Evolutionary conservation across 1,140 invertebrate genomes (phyloP).

Genomic region (Tetragonula clypearis): DNA sequence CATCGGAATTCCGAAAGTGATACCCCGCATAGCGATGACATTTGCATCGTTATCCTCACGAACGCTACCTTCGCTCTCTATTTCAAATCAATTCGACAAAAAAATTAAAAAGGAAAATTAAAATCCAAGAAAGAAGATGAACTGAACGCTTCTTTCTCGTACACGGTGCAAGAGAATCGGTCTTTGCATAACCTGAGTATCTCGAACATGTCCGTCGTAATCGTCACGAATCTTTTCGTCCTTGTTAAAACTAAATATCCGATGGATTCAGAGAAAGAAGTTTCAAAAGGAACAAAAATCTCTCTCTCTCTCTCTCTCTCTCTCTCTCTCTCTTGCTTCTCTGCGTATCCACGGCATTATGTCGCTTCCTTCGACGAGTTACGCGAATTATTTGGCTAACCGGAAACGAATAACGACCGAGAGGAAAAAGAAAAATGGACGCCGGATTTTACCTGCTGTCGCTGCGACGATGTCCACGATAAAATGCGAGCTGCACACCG

Average conservation of each 20-base stretch:
- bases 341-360: not conserved
- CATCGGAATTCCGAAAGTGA: constrained; percentile 50
- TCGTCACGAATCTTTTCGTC: not conserved
- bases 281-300: too few relatives aligned
- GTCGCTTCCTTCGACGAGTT: constrained; percentile 39
- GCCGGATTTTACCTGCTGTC: constrained; percentile 38
- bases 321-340: not conserved
- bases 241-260: not conserved
- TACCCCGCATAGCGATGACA: constrained; percentile 26
- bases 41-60: constrained; percentile 42
- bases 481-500: constrained; percentile 24
- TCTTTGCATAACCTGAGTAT: not conserved
- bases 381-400: constrained; percentile 53
- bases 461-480: constrained; percentile 48
- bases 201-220: not conserved
- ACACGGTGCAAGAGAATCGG: not conserved
- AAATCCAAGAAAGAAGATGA: not conserved
- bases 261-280: not conserved
- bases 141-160: not conserved
- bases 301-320: too few relatives aligned
- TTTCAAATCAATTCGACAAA: not conserved
- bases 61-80: not conserved
- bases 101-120: not conserved
- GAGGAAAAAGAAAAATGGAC: constrained; percentile 14
- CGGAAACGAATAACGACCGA: constrained; percentile 40